These are phyloP conservation scores for Montipora sp. DNA, from an alignment of 64 coral and sea anemone genomes.

Conservation along the genomic window DNA sequence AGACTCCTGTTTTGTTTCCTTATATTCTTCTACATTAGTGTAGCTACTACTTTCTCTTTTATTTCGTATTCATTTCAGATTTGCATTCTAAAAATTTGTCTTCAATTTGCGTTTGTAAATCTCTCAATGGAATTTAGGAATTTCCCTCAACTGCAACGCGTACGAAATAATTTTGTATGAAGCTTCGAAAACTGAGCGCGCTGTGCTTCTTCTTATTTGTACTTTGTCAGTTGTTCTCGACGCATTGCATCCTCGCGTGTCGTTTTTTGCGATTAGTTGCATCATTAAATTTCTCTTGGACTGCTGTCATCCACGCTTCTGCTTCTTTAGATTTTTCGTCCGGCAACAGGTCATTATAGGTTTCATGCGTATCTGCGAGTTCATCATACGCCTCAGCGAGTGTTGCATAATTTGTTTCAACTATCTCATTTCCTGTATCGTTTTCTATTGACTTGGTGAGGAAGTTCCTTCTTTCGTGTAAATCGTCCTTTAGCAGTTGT, in stretches of 20 bases:
- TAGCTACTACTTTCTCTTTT: slow-evolving; percentile 40
- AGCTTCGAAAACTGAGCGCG: not conserved
- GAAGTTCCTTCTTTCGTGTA: too few species aligned
- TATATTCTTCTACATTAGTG: slow-evolving; percentile 49
- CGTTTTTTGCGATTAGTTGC: slow-evolving; percentile 1
- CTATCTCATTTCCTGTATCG: too few species aligned
- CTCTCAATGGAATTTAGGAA: not conserved
- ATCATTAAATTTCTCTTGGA: slow-evolving; percentile 60
- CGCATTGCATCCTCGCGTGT: too few species aligned
- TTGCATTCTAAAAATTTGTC: slow-evolving; percentile 53
- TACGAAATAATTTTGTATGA: slow-evolving; percentile 6
- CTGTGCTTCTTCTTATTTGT: slow-evolving; percentile 26
- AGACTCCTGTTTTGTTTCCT: slow-evolving; percentile 12
- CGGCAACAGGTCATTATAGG: too few species aligned
- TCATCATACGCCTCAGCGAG: too few species aligned
- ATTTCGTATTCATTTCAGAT: slow-evolving; percentile 62
- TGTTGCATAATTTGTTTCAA: too few species aligned
- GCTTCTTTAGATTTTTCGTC: not conserved
- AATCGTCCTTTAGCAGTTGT: too few species aligned
- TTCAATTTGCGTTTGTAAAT: slow-evolving; percentile 30
- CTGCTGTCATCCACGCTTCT: slow-evolving; percentile 24
- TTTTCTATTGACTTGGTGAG: too few species aligned
- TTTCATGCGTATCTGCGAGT: too few species aligned
- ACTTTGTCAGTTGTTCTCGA: slow-evolving; percentile 20
- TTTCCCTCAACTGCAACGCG: not conserved